phyloP scores from a whole-genome alignment of 1,140 invertebrate species.

The Physella acuta region DNA sequence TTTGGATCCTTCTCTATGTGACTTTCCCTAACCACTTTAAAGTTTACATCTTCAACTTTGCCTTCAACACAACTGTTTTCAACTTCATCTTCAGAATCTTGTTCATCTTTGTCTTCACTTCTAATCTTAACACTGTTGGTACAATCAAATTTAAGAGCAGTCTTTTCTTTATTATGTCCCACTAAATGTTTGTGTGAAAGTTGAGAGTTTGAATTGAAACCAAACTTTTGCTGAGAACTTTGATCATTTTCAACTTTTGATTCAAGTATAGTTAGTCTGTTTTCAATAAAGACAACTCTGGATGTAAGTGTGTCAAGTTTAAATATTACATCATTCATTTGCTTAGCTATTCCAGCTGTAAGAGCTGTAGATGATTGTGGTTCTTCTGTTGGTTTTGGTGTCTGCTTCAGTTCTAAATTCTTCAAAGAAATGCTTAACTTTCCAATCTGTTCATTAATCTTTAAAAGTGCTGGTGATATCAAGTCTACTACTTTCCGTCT shows the following conservation, averaged over 20 bases:
- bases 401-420: not conserved
- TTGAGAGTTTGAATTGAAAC: not conserved
- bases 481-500: slow-evolving; percentile 11
- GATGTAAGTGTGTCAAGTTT: slow-evolving; percentile 29
- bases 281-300: slow-evolving; percentile 29
- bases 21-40: too few relatives aligned
- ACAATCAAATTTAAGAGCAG: too few relatives aligned
- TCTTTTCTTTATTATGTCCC: too few relatives aligned
- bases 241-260: slow-evolving; percentile 5
- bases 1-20: too few relatives aligned
- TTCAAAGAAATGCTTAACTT: slow-evolving; percentile 3
- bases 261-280: slow-evolving; percentile 28
- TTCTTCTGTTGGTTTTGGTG: not conserved
- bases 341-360: slow-evolving; percentile 8
- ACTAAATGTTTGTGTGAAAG: not conserved
- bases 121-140: too few relatives aligned
- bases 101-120: too few relatives aligned
- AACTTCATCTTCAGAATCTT: too few relatives aligned
- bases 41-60: too few relatives aligned
- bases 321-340: slow-evolving; percentile 22
- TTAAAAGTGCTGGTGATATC: slow-evolving; percentile 13
- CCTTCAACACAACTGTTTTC: too few relatives aligned
- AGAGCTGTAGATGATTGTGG: not conserved
- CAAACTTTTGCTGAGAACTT: not conserved
- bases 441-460: slow-evolving; percentile 13